Base-by-base conservation (phyloP, 2,113 vertebrate genomes). In the Apaloderma vittatum region DNA sequence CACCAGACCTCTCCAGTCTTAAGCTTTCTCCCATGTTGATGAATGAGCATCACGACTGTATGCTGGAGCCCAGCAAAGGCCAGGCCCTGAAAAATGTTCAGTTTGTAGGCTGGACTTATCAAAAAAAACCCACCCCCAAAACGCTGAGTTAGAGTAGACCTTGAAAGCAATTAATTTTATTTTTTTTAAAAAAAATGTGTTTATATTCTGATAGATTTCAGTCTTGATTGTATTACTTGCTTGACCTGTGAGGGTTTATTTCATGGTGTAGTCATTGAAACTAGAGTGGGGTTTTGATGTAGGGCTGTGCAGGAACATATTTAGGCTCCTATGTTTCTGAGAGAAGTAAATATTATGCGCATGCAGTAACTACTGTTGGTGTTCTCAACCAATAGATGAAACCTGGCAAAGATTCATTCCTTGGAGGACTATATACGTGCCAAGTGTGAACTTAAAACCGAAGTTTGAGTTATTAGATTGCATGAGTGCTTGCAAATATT, bases 401-500 rank as follows among this genome's bases (percentile, higher is more conserved):
- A 40, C 5, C 63, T 90, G 91, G 79, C 93, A 92, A 67, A 48
- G 75, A 10, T 32, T 93, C 12, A 3, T 55, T 90, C 58, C 67
- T 80, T 26, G 22, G 34, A 48, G 45, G 49, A 23, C 67, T 32
- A 43, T 7, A 0, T 6, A 23, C 9, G 1, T 86, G 94, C 94
- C 93, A 73, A 46, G 54, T 34, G 18, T 10, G 37, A 70, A 2
- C 49, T 57, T 32, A 3, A 30, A 40, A 12, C 0, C 16, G 90
- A 90, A 95, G n/a, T 76, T 88, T 48, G 51, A 83, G 72, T 80
- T 77, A 29, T 2, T 89, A 52, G 48, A 71, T 82, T 36, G 68
- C 91, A 51, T 0, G 37, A 84, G 26, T 67, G 52, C 73, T 62
- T 70, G 72, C 89, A 89, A 77, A 24, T 76, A 32, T 84, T 91